Percentiles rank a stretch among this genome's conserved stretches.
Evolutionary conservation across 2,113 vertebrate genomes (phyloP).

Genomic region (Equus przewalskii): DNA sequence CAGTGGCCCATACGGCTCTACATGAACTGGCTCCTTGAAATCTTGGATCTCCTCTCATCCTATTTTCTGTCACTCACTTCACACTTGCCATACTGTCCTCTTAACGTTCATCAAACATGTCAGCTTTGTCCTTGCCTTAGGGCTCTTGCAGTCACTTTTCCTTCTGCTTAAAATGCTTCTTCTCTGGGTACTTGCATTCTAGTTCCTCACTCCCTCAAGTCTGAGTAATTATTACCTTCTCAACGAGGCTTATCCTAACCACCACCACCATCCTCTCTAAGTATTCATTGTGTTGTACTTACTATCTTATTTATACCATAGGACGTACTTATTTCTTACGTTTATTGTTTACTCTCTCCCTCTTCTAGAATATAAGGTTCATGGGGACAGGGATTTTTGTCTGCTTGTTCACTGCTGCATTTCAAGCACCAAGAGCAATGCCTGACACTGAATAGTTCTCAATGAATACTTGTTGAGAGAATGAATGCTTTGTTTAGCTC

Average conservation of each 20-base stretch:
- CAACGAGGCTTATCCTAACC: background rate
- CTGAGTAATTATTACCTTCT: background rate
- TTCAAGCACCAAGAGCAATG: conserved; percentile 22
- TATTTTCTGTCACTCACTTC: background rate
- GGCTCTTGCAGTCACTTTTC: background rate
- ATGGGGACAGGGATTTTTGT: background rate
- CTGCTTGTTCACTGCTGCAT: background rate
- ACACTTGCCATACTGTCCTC: background rate
- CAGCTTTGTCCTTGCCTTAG: background rate
- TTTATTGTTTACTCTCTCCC: background rate
- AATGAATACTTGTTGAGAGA: conserved; percentile 16
- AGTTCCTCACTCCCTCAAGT: background rate
- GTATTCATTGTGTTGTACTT: conserved; percentile 42
- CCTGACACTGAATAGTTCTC: background rate
- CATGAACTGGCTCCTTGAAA: background rate
- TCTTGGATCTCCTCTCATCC: background rate
- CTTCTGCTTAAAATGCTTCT: conserved; percentile 8
- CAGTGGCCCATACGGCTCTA: background rate
- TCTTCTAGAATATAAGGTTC: background rate
- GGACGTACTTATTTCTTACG: background rate
- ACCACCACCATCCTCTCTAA: background rate
- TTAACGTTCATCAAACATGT: background rate
- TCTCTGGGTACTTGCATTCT: background rate
- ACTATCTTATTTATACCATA: background rate
- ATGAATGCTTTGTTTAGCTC: background rate